Evolutionary conservation across 2,113 vertebrate species (phyloP).

Genomic region (Phylloscopus whistleri): DNA sequence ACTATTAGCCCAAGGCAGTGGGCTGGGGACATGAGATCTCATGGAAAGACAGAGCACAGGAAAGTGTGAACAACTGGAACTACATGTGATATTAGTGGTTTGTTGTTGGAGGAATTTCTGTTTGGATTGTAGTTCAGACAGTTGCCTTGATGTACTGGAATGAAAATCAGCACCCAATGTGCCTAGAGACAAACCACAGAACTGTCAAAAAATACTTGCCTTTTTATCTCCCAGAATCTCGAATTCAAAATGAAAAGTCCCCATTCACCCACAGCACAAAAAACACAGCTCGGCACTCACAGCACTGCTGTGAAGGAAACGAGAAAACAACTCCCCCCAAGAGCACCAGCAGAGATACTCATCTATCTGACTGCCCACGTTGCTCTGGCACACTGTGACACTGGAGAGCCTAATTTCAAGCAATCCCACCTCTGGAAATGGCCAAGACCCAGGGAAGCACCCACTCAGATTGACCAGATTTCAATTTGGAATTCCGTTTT

Average conservation of each 20-base stretch:
- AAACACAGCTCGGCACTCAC: not conserved
- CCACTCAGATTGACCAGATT: not conserved
- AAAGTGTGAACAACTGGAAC: slow-evolving; percentile 63
- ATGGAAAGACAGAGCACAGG: slow-evolving; percentile 57
- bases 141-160: slow-evolving; percentile 66
- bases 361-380: not conserved
- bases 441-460: not conserved
- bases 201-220: slow-evolving; percentile 37
- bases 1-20: slow-evolving; percentile 75
- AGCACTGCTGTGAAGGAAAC: no score
- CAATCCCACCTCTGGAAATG: not conserved
- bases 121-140: slow-evolving; percentile 62
- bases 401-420: not conserved
- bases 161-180: slow-evolving; percentile 51
- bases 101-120: slow-evolving; percentile 57
- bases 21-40: slow-evolving; percentile 61
- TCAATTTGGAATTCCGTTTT: not conserved
- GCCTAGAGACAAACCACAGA: slow-evolving; percentile 42
- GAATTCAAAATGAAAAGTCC: slow-evolving; percentile 38
- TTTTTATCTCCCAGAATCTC: slow-evolving; percentile 45
- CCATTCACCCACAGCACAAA: not conserved
- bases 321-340: not conserved
- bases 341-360: not conserved
- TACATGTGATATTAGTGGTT: slow-evolving; percentile 40
- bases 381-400: not conserved